Conservation (phyloP, 2,888 invertebrate species). For the Clusia tigrina region DNA sequence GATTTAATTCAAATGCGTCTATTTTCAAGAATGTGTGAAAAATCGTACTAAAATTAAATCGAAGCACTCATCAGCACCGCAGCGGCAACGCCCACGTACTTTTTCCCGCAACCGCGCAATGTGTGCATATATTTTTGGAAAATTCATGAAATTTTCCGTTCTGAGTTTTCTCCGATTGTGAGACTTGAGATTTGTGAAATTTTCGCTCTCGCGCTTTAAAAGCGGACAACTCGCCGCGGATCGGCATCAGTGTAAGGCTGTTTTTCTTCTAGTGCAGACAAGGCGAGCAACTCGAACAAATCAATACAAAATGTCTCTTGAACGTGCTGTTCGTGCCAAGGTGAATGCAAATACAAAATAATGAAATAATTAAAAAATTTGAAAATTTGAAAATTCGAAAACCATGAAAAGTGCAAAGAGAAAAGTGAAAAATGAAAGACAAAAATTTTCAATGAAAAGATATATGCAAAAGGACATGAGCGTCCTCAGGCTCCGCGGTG, state of each 20-base stretch:
- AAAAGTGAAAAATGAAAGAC: constrained; percentile 16
- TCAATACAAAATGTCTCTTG: constrained; percentile 81
- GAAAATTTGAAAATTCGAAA: no score
- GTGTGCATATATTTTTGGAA: constrained; percentile 61
- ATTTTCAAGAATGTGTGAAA: constrained; percentile 18
- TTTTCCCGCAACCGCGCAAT: constrained; percentile 31
- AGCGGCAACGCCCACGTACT: constrained; percentile 46
- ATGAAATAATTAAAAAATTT: background rate
- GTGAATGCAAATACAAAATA: constrained; percentile 66
- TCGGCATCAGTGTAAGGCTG: constrained; percentile 59
- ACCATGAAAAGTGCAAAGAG: constrained; percentile 24
- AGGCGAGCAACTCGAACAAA: constrained; percentile 38
- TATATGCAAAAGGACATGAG: no score
- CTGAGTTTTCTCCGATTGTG: constrained; percentile 15
- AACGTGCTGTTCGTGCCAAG: constrained; percentile 91
- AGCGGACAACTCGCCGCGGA: constrained; percentile 51
- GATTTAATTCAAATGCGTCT: constrained; percentile 1
- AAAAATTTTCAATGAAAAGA: constrained; percentile 17
- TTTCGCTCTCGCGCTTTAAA: constrained; percentile 57
- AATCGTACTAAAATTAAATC: constrained; percentile 46
- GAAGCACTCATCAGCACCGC: constrained; percentile 44
- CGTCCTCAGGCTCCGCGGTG: no score
- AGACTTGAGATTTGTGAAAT: no score
- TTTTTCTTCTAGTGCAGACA: constrained; percentile 55
- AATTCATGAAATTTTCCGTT: constrained; percentile 45